Evolutionary conservation across 2,113 vertebrate species (phyloP), one percentile per base, ranked within the genome.

Genomic region (Hippotragus niger): DNA sequence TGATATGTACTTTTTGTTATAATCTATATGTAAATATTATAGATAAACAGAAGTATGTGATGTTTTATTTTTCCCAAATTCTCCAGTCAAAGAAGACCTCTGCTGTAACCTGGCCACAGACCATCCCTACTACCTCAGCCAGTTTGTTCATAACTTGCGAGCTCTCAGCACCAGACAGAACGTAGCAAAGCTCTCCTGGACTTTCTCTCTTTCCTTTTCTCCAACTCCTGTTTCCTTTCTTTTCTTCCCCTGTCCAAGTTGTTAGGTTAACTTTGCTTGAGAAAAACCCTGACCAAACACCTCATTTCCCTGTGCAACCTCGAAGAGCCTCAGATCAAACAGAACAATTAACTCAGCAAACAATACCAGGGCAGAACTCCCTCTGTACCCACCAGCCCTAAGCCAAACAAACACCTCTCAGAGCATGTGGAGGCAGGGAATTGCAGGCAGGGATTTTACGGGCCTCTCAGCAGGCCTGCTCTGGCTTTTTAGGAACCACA

Each of bases 321-420:
- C 87, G 71, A 98, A 98, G 95, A 98, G 95, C 97, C 93, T 94
- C 96, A 5, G 88, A 98, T 99, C 98, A 99, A 99, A 99, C 98
- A 98, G 97, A 98, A 98, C 98, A 99, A 99, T 99, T 99, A 99
- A 99, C 98, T 99, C 98, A 96, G 98, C 98, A 99, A 99, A 99
- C 99, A 99, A 97, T 96, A 92, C 97, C 97, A 98, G 98, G 99
- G 98, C 98, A 71, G 7, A 90, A 87, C 97, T 99, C 98, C 98
- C 98, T 98, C 91, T 84, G 95, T 97, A 98, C 97, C 97, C 99
- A 98, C 96, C 98, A 98, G 98, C 96, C 98, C 82, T 95, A 98
- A 98, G 98, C 98, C 87, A 58, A 98, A 97, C 97, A 99, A 99
- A 99, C 97, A 99, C 98, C 98, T 98, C 98, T 97, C 94, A 43